phyloP scores from a whole-genome alignment of 2,888 invertebrate genomes.

The Eupeodes luniger region DNA sequence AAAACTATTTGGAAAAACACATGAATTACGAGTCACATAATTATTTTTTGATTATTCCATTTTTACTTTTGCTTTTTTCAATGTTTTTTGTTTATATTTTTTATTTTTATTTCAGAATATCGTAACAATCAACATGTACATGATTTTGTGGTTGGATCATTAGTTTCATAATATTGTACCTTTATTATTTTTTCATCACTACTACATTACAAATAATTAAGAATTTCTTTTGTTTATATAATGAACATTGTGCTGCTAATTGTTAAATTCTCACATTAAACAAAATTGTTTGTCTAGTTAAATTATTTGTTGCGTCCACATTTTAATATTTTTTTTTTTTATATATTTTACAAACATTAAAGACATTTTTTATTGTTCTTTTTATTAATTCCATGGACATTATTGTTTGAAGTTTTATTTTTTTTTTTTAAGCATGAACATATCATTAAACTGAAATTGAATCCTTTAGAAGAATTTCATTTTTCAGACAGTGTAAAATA shows the following conservation, averaged over 20 bases:
- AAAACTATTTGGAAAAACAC: slow-evolving; percentile 5
- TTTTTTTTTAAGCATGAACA: background rate
- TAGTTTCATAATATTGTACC: slow-evolving; percentile 53
- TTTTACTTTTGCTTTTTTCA: slow-evolving; percentile 51
- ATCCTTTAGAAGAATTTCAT: no score
- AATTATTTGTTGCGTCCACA: slow-evolving; percentile 68
- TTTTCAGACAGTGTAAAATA: no score
- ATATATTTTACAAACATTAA: slow-evolving; percentile 46
- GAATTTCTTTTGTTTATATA: slow-evolving; percentile 23
- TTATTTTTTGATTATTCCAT: slow-evolving; percentile 23
- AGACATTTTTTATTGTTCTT: slow-evolving; percentile 26
- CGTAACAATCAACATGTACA: slow-evolving; percentile 76
- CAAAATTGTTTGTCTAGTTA: slow-evolving; percentile 55
- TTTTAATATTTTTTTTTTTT: slow-evolving; percentile 37
- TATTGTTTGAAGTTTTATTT: slow-evolving; percentile 8
- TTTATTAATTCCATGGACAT: background rate
- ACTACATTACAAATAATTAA: slow-evolving; percentile 20
- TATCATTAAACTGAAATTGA: background rate
- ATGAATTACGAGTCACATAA: slow-evolving; percentile 12
- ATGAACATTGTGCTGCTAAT: slow-evolving; percentile 59
- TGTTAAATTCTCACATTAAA: slow-evolving; percentile 37
- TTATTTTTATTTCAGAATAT: slow-evolving; percentile 79
- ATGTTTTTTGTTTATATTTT: slow-evolving; percentile 68
- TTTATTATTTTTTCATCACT: slow-evolving; percentile 49
- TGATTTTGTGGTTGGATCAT: slow-evolving; percentile 63